Evolutionary conservation across 1,140 invertebrate species (phyloP).

Genomic region (Anastatus disparis): DNA sequence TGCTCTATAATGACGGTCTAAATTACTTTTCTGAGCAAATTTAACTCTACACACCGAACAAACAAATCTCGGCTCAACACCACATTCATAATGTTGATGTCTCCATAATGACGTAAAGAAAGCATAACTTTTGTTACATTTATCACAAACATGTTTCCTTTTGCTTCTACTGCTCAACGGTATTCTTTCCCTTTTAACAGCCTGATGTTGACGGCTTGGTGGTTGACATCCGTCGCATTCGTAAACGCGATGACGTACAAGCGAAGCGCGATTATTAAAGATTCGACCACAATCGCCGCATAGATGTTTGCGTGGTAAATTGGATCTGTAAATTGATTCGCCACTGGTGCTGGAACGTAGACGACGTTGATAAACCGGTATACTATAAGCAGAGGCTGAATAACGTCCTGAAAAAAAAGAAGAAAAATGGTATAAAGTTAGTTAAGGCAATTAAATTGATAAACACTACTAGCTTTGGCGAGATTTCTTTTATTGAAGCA

Average conservation of each 20-base stretch:
- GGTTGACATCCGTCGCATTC: constrained; percentile 55
- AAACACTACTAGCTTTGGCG: constrained; percentile 2
- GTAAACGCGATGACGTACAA: constrained; percentile 63
- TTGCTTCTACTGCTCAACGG: constrained; percentile 34
- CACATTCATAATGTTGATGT: constrained; percentile 71
- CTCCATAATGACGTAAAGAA: constrained; percentile 66
- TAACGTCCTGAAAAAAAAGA: constrained; percentile 49
- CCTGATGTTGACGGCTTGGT: neutral
- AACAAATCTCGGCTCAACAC: constrained; percentile 66
- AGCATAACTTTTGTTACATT: constrained; percentile 65
- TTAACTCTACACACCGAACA: constrained; percentile 62
- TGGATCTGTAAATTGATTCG: neutral
- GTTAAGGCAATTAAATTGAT: neutral
- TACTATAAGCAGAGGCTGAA: no score
- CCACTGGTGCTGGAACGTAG: constrained; percentile 46
- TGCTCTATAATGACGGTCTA: constrained; percentile 58
- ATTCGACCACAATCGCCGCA: constrained; percentile 61
- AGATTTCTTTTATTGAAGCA: no score
- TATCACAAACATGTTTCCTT: constrained; percentile 62
- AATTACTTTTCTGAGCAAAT: constrained; percentile 66
- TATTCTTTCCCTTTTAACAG: neutral
- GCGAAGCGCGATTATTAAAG: constrained; percentile 61
- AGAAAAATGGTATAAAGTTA: neutral
- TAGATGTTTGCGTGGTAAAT: constrained; percentile 46
- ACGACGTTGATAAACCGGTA: constrained; percentile 43